Evolutionary conservation across 2,113 vertebrate species (phyloP).

Genomic region (Menura novaehollandiae): DNA sequence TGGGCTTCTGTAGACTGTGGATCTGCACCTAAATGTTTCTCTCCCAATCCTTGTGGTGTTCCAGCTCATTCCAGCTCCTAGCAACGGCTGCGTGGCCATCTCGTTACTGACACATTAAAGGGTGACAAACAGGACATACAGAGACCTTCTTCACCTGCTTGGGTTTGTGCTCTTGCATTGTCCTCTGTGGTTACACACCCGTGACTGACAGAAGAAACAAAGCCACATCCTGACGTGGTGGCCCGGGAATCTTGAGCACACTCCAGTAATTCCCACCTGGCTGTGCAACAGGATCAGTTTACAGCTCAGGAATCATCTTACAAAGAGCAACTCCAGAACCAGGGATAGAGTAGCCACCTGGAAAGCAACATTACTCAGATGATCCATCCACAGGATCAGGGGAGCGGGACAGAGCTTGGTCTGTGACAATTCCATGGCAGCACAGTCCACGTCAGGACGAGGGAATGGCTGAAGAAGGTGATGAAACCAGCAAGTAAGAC

Average conservation of each 20-base stretch:
- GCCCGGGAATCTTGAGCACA: background rate
- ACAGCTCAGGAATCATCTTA: background rate
- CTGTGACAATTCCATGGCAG: background rate
- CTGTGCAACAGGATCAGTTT: fast-evolving
- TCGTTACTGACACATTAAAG: background rate
- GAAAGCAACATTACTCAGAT: background rate
- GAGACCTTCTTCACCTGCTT: background rate
- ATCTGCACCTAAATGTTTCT: background rate
- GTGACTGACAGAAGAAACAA: background rate
- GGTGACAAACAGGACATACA: background rate
- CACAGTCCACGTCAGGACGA: fast-evolving
- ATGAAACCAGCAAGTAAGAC: background rate
- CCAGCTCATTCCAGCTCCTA: background rate
- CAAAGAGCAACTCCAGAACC: background rate
- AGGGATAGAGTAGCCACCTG: background rate
- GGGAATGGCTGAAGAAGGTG: background rate
- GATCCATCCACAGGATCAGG: background rate
- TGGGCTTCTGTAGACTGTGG: background rate
- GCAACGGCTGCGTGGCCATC: fast-evolving
- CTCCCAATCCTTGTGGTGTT: fast-evolving
- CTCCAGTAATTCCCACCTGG: fast-evolving
- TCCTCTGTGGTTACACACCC: background rate
- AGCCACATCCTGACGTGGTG: fast-evolving
- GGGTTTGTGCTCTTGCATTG: background rate
- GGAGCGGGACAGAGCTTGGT: background rate